Percentiles rank a stretch among this genome's conserved stretches.
Evolutionary conservation across 2,113 vertebrate species (phyloP).

Genomic region (Chrysemys picta): DNA sequence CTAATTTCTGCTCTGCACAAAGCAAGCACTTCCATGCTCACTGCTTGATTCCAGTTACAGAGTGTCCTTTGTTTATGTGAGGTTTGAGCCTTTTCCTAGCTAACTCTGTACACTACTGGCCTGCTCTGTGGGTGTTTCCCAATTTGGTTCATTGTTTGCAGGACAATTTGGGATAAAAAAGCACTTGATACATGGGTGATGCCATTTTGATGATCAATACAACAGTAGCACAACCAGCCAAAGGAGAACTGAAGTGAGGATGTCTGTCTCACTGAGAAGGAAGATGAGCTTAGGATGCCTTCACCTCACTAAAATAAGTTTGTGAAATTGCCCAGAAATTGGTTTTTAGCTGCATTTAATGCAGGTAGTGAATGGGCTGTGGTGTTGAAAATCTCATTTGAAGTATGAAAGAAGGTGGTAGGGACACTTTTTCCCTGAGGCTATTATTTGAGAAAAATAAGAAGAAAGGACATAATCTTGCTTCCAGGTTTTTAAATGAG

Average conservation of each 20-base stretch:
- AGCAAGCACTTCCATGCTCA: neutral
- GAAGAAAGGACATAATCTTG: constrained; percentile 15
- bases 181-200: neutral
- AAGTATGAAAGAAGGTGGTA: neutral
- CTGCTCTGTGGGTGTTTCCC: neutral
- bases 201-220: neutral
- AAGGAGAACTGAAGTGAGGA: neutral
- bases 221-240: neutral
- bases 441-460: constrained; percentile 21
- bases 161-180: neutral
- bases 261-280: neutral
- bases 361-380: neutral
- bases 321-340: neutral
- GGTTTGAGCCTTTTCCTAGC: neutral
- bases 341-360: neutral
- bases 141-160: neutral
- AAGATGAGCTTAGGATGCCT: neutral
- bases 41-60: neutral
- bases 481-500: constrained; percentile 19
- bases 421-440: neutral
- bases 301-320: neutral
- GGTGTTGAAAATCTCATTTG: neutral
- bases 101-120: neutral
- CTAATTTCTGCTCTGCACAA: neutral
- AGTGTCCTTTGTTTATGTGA: neutral